phyloP scores from a whole-genome alignment of 2,113 vertebrate species.

The Myrmophylax atrothorax region DNA sequence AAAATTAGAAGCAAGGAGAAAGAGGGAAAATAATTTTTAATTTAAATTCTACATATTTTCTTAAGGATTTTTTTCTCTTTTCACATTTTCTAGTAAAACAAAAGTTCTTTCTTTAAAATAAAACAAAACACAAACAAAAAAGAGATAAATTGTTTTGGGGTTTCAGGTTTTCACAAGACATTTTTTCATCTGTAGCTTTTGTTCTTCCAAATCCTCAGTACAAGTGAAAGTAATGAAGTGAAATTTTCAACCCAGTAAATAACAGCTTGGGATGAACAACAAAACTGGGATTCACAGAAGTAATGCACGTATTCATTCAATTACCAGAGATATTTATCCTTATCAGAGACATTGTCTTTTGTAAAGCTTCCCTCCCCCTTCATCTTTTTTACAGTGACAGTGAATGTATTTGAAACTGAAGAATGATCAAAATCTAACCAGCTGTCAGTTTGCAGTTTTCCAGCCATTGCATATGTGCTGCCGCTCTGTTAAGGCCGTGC shows the following conservation, averaged over 20 bases:
- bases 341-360: constrained; percentile 37
- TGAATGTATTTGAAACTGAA: constrained; percentile 34
- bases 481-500: not conserved
- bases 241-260: constrained; percentile 14
- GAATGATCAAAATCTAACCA: constrained; percentile 34
- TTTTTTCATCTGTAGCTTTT: not conserved
- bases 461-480: not conserved
- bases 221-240: not conserved
- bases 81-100: not conserved
- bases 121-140: not conserved
- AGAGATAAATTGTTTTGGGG: not conserved
- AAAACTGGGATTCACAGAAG: constrained; percentile 30
- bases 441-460: constrained; percentile 6
- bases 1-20: not conserved
- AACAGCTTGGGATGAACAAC: constrained; percentile 19
- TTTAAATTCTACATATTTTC: not conserved
- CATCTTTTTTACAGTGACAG: constrained; percentile 37
- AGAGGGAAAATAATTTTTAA: not conserved
- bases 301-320: constrained; percentile 38
- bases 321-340: not conserved
- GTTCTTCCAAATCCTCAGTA: not conserved
- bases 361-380: constrained; percentile 9
- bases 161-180: not conserved
- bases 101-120: not conserved
- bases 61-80: not conserved